A percentile compares a stretch with the other conserved stretches of the same genome.
These are phyloP conservation scores for Sesia bembeciformis DNA, from an alignment of 2,888 invertebrate species.

Conservation along the genomic window DNA sequence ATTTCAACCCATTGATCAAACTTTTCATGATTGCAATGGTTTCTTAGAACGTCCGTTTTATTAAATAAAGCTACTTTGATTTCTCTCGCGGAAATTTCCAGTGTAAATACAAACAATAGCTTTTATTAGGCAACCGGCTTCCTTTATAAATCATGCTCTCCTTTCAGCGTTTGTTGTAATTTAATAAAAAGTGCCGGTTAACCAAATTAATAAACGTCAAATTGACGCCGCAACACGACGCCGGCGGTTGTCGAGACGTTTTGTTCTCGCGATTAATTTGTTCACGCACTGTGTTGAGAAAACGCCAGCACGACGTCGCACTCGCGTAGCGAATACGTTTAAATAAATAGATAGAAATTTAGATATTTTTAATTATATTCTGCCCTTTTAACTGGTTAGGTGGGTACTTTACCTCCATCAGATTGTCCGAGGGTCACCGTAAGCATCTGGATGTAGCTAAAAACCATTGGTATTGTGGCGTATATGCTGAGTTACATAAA, in stretches of 20 bases:
- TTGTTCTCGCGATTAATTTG: not conserved
- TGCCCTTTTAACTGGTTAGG: too few species aligned
- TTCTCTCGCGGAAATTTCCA: constrained; percentile 1
- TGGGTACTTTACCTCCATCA: too few species aligned
- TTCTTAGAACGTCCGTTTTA: not conserved
- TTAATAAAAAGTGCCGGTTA: constrained; percentile 30
- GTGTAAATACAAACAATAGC: constrained; percentile 23
- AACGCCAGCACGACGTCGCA: too few species aligned
- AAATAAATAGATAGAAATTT: too few species aligned
- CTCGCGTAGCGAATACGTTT: too few species aligned
- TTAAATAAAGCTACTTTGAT: constrained; percentile 13
- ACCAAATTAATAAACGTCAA: constrained; percentile 30
- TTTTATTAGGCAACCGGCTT: constrained; percentile 15
- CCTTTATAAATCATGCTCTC: constrained; percentile 29
- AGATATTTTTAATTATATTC: too few species aligned
- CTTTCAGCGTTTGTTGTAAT: constrained; percentile 24
- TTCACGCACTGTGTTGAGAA: not conserved
- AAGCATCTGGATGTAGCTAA: too few species aligned
- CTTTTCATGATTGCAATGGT: too few species aligned
- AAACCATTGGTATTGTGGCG: too few species aligned
- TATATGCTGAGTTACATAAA: too few species aligned
- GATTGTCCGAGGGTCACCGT: too few species aligned
- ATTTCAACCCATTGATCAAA: too few species aligned
- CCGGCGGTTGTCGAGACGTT: not conserved
- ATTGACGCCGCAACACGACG: constrained; percentile 10